These are phyloP conservation scores for Limnephilus marmoratus DNA, from an alignment of 2,888 invertebrate species.

Conservation along the genomic window DNA sequence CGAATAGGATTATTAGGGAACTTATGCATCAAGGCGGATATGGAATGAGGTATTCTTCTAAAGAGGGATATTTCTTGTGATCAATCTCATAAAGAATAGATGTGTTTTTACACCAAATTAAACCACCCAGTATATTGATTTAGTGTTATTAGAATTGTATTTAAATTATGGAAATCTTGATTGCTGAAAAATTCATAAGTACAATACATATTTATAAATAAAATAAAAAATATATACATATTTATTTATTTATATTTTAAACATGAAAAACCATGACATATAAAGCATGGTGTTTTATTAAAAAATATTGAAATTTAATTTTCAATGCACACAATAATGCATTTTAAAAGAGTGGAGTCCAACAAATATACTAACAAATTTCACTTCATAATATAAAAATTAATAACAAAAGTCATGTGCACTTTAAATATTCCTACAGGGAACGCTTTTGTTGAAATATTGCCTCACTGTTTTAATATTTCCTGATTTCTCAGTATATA, in stretches of 20 bases:
- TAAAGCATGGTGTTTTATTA: no score
- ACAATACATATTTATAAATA: neutral
- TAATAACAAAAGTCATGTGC: no score
- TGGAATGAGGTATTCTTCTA: constrained; percentile 64
- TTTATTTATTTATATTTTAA: neutral
- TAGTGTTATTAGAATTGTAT: neutral
- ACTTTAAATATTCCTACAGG: neutral
- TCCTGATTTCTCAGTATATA: no score
- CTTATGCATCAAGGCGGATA: constrained; percentile 65
- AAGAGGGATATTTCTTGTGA: constrained; percentile 45
- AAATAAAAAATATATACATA: no score
- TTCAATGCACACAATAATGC: no score
- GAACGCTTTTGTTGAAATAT: no score
- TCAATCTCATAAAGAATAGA: neutral
- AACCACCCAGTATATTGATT: neutral
- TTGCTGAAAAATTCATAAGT: neutral
- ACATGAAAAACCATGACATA: no score
- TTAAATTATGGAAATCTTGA: neutral
- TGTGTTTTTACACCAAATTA: neutral
- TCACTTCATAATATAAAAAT: neutral
- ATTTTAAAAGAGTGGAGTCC: no score
- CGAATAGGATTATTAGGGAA: constrained; percentile 55
- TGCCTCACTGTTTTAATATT: no score
- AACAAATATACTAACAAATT: neutral
- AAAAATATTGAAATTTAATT: no score